Evolutionary conservation across 2,888 invertebrate genomes (phyloP), one percentile per base, ranked within the genome.

Genomic region (Synergus itoensis): DNA sequence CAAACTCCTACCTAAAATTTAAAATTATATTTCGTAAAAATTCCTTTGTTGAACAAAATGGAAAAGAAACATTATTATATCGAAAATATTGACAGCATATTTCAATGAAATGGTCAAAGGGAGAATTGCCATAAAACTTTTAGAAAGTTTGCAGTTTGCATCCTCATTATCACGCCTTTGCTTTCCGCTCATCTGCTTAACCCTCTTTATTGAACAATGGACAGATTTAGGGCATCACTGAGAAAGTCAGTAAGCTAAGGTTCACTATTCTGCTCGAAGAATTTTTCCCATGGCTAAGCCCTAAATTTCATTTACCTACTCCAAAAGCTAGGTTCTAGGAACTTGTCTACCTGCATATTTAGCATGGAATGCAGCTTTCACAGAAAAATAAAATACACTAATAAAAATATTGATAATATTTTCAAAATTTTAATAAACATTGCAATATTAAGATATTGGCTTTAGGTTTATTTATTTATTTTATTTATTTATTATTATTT

Each of bases 1-100:
- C 16, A 90, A 85, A 43, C 81, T 83, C 21, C 88, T 86, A 60
- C 81, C 64, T 73, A 16, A 16, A 73, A 53, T 48, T 53, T 36
- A 36, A 28, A 14, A 53, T 36, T 14, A 14, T 21, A 3, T 21
- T 21, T 21, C 21, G n/a, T 45, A 14, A 53, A 73, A 21, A 11
- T 0, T 48, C 8, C 7, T 45, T 45, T 43, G 4, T 5, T 18
- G 14, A 1, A 69, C 18, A 7, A 36, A 5, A 5, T 7, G 36
- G 5, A 36, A 5, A 36, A 5, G 36, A 36, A 36, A 36, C 4
- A 36, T 5, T 5, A 36, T 28, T n/a, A 1, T 48, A 48, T 48
- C 8, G 16, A 48, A 16, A 48, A 48, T 48, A 48, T 48, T 48
- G 7, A 16, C 16, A 5, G 7, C 1, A 48, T 48, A 16, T 48